Percentiles rank a stretch among this genome's conserved stretches.
Conservation (phyloP, 2,888 invertebrate species). For the Drosophila borborema region DNA sequence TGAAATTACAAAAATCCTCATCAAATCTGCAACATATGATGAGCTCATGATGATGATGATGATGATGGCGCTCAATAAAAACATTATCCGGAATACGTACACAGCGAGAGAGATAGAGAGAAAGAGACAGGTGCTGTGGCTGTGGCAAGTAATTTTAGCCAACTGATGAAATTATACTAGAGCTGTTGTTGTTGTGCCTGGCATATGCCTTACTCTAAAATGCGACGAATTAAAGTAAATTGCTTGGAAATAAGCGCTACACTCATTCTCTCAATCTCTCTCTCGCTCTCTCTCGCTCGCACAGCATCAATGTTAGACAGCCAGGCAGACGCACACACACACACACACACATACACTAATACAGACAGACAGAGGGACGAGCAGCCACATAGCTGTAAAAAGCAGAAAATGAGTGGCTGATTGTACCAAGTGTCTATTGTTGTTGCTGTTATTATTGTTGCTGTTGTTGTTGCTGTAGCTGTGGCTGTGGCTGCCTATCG, state of each 20-base stretch:
- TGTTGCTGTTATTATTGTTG: conserved; percentile 40
- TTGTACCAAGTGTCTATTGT: conserved; percentile 46
- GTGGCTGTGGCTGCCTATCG: conserved; percentile 41
- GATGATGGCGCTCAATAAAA: conserved; percentile 73
- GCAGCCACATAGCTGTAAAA: conserved; percentile 25
- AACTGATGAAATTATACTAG: conserved; percentile 48
- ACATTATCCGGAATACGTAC: conserved; percentile 36
- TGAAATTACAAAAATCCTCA: conserved; percentile 55
- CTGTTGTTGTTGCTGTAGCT: conserved; percentile 27
- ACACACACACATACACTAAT: background rate
- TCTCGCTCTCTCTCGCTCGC: background rate
- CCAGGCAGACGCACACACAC: background rate
- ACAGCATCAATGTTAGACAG: background rate
- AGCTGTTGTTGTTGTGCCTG: conserved; percentile 13
- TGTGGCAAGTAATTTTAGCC: conserved; percentile 39
- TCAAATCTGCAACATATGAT: conserved; percentile 28
- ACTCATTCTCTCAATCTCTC: conserved; percentile 17
- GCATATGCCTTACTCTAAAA: conserved; percentile 68
- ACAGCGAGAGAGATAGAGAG: background rate
- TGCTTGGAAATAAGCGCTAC: conserved; percentile 71
- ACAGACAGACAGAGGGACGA: conserved; percentile 6
- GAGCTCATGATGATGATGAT: conserved; percentile 27
- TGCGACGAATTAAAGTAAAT: conserved; percentile 79
- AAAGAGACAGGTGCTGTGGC: conserved; percentile 19
- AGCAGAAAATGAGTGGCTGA: conserved; percentile 66